Evolutionary conservation across 1,140 invertebrate genomes (phyloP), one percentile per base, ranked within the genome.

Genomic region (Drosophila pseudoobscura): DNA sequence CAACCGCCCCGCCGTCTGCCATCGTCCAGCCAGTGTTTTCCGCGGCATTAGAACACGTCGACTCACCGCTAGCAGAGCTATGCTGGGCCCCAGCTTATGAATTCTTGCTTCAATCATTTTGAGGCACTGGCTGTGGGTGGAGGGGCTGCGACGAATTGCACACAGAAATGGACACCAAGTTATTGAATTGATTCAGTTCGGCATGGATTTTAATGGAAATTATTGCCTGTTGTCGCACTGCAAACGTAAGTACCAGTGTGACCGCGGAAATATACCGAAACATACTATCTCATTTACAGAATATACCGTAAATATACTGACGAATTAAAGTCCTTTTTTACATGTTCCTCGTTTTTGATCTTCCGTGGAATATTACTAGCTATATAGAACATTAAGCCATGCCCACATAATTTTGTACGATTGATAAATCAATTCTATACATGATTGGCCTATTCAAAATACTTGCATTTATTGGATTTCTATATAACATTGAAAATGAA

Each of bases 51-150:
- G 82, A 85, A 85, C 82, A 85, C 82, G 82, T 85, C 82, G 70
- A 85, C 82, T 85, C 69, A 85, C 82, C 82, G 78, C 78, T 71
- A 87, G 65, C 47, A 85, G 63, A 29, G 78, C 82, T 55, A 82
- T 55, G 51, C 83, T 82, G 51, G 74, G 80, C 59, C 78, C 64
- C n/a, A 88, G 64, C 65, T 71, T 71, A 71, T 49, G 52, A 52
- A 64, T 87, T 64, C 54, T 87, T 59, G 70, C 63, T 70, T 69
- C 69, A 60, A 72, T 75, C 82, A 85, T 85, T 46, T 50, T 80
- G 45, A 20, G 51, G 51, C 35, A 54, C 47, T 68, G 56, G 41
- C 58, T 52, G 26, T 62, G 64, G 43, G 52, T 60, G 68, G 77
- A 56, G 46, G 55, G 55, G 45, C 71, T 71, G 43, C 15, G 60